Conservation (phyloP, 2,888 invertebrate genomes). For the Hemicrepidius hirtus region DNA sequence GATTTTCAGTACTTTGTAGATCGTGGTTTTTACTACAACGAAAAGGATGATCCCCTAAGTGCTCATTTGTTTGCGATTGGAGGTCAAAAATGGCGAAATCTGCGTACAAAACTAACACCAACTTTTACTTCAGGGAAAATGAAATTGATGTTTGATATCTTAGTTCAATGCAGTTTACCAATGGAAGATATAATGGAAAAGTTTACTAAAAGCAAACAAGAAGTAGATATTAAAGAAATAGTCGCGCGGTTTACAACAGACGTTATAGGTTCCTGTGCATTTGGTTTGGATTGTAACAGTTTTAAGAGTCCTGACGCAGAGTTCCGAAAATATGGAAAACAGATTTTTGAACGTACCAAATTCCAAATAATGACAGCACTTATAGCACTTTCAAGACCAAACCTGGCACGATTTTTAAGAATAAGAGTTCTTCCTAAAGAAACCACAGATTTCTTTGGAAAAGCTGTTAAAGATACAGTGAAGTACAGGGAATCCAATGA, state of each 20-base stretch:
- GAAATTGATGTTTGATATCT: constrained; percentile 68
- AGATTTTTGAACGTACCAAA: too few species aligned
- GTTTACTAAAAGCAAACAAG: constrained; percentile 19
- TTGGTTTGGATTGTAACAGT: constrained; percentile 69
- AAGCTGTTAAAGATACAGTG: constrained; percentile 70
- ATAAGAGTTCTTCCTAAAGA: neutral
- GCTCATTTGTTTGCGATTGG: constrained; percentile 65
- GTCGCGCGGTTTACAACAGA: constrained; percentile 66
- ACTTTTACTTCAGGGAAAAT: constrained; percentile 73
- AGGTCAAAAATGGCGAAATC: constrained; percentile 72
- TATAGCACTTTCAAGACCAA: too few species aligned
- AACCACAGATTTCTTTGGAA: constrained; percentile 69
- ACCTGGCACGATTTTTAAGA: too few species aligned
- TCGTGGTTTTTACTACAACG: constrained; percentile 69
- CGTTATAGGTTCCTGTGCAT: constrained; percentile 68
- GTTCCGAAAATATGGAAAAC: constrained; percentile 56
- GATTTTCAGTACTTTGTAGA: constrained; percentile 72
- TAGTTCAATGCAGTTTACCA: constrained; percentile 66
- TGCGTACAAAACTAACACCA: constrained; percentile 73
- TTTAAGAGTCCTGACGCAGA: constrained; percentile 68
- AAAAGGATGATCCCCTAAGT: constrained; percentile 68
- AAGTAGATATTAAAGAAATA: constrained; percentile 57
- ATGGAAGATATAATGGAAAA: constrained; percentile 58
- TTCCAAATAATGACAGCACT: too few species aligned
- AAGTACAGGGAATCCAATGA: constrained; percentile 71